Conservation (phyloP, 2,797 vertebrate genomes). For the Parauchenoglanis punctatus region DNA sequence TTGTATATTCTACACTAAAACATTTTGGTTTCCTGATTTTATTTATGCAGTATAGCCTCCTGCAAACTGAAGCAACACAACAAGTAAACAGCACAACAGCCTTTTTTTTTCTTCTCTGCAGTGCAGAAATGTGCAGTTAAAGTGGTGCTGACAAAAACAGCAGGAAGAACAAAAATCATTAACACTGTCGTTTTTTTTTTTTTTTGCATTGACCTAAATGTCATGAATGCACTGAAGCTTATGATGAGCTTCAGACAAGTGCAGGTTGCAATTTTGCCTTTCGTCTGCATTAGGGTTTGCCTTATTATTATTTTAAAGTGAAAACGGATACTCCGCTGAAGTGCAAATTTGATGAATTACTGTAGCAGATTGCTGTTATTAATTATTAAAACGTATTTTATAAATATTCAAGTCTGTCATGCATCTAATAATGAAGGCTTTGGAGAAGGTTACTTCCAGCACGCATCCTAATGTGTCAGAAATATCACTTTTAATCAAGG, state of each 20-base stretch:
- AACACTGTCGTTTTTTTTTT: slow-evolving; percentile 34
- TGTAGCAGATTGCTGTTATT: slow-evolving; percentile 99
- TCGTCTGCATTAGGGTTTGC: slow-evolving; percentile 80
- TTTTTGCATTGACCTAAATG: slow-evolving; percentile 50
- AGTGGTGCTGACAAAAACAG: slow-evolving; percentile 40
- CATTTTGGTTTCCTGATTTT: slow-evolving; percentile 77
- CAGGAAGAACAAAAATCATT: slow-evolving; percentile 43
- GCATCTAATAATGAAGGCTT: slow-evolving; percentile 87
- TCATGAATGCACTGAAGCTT: slow-evolving; percentile 52
- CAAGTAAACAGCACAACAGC: slow-evolving; percentile 70
- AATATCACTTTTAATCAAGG: slow-evolving; percentile 86
- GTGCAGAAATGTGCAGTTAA: slow-evolving; percentile 31
- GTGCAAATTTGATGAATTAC: slow-evolving; percentile 89
- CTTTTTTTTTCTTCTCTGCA: slow-evolving; percentile 46
- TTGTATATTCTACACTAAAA: slow-evolving; percentile 82
- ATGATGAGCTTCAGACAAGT: slow-evolving; percentile 60
- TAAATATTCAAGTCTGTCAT: slow-evolving; percentile 99
- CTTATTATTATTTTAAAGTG: slow-evolving; percentile 88
- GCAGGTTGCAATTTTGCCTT: slow-evolving; percentile 79
- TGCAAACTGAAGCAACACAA: slow-evolving; percentile 65
- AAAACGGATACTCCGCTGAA: slow-evolving; percentile 86
- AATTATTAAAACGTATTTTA: slow-evolving; percentile 99
- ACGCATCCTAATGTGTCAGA: slow-evolving; percentile 85
- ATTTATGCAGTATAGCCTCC: slow-evolving; percentile 71
- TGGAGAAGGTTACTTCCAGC: slow-evolving; percentile 86